Evolutionary conservation across 2,888 invertebrate genomes (phyloP), one percentile per base, ranked within the genome.

Genomic region (Lycia hirtaria): DNA sequence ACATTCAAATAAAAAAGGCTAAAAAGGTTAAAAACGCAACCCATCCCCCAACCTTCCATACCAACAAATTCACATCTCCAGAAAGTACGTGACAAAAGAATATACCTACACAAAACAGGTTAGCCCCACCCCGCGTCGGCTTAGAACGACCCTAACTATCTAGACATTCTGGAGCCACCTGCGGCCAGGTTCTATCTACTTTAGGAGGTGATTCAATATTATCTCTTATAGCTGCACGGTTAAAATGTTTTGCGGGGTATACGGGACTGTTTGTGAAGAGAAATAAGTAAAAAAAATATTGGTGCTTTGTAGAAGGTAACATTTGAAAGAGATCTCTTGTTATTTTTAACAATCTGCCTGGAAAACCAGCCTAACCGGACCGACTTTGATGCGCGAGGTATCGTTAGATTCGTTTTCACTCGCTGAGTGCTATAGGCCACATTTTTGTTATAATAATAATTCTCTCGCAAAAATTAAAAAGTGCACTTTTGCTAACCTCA

Each of bases 191-290:
- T 20, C 28, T 15, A 43, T 5, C 43, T n/a, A 22, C 37, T 43
- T 55, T 30, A 53, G 43, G n/a, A 53, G 48, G 49, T 44, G 37
- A 56, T 56, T 30, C 41, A 20, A 43, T 32, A 14, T 32, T 43
- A 28, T 33, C 7, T 37, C 37, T 30, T 30, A 45, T 19, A 10
- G 35, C 51, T 7, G n/a, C 19, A 32, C 22, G 12, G 17, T 43
- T 43, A 14, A 33, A 12, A 17, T 30, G 15, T 24, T 22, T 41
- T 41, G 6, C n/a, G 10, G 17, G 24, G 43, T 17, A 33, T 33
- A 41, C 24, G 22, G 24, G 7, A 14, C 7, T 5, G 1, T 19
- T 37, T 19, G n/a, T 22, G 14, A 5, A 22, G 33, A 15, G 2
- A 17, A 4, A 17, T 35, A 9, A 7, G 15, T 7, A 35, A 4